Evolutionary conservation across 2,888 invertebrate genomes (phyloP), one percentile per base, ranked within the genome.

Genomic region (Stenurella melanura): DNA sequence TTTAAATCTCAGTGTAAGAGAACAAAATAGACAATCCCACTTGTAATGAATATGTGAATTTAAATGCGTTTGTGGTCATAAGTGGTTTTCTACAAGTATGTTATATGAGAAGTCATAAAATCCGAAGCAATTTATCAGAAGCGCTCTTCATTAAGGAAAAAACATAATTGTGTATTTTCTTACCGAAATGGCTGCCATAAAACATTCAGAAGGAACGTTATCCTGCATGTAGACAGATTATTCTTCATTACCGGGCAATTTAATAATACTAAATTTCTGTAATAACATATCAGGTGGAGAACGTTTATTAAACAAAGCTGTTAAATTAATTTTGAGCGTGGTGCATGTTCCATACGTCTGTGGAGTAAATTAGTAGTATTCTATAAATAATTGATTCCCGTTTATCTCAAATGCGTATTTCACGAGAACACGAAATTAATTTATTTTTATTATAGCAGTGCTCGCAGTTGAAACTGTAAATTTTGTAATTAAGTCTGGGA

Each of bases 401-500:
- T 79, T 82, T 78, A 82, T 78, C 81, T 78, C 73, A 74, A 70
- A 76, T 73, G 54, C 75, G 68, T 76, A 75, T 76, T 69, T 69
- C 74, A 75, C 61, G 34, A 73, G 78, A 77, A 75, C 75, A 73
- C 72, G 78, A 81, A 83, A 83, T 84, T 82, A 84, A 85, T 84
- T 83, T 83, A 84, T 84, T 85, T 85, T 85, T 85, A 68, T 73
- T 80, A 82, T 82, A 76, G 78, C 78, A 78, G 80, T 77, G 75
- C 72, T 80, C 76, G 73, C 75, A 82, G 81, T 81, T 74, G 81
- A 80, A 84, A 84, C 84, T 85, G 83, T 81, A 83, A 85, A 85
- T 85, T 85, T 83, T 80, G 85, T 84, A 85, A 85, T 85, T 85
- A 84, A 84, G 81, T 84, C 79, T 75, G 81, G 83, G 84, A 84